These are phyloP conservation scores for Xestoiulus laeticollis DNA, from an alignment of 2,888 invertebrate species.

Conservation along the genomic window DNA sequence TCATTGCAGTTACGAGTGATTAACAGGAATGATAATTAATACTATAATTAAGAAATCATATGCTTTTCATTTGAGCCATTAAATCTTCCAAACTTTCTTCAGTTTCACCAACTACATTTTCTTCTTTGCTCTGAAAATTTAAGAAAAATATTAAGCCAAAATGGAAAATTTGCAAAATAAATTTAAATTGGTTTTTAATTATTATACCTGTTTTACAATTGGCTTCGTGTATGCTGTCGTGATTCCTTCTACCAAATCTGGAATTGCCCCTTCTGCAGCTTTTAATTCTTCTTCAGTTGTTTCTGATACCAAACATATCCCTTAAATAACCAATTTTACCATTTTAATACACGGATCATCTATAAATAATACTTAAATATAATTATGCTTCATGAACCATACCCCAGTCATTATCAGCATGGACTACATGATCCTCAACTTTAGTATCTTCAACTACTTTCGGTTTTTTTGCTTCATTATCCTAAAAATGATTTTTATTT, in stretches of 20 bases:
- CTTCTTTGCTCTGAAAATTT: constrained; percentile 42
- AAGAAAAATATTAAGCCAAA: background rate
- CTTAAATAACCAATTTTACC: constrained; percentile 58
- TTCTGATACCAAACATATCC: constrained; percentile 74
- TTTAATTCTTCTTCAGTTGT: constrained; percentile 65
- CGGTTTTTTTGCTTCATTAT: constrained; percentile 68
- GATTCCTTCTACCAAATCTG: constrained; percentile 69
- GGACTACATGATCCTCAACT: constrained; percentile 71
- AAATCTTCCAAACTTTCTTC: constrained; percentile 77
- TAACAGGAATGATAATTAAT: background rate
- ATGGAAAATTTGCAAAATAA: background rate
- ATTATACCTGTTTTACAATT: constrained; percentile 60
- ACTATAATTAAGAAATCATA: constrained; percentile 68
- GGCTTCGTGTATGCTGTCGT: constrained; percentile 77
- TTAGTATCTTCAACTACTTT: constrained; percentile 62
- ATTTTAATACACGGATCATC: background rate
- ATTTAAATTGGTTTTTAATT: background rate
- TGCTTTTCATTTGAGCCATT: constrained; percentile 90
- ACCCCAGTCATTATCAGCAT: constrained; percentile 94
- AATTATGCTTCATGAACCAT: constrained; percentile 60
- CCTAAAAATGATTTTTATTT: constrained; percentile 66
- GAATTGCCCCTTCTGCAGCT: constrained; percentile 62
- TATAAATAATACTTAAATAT: background rate
- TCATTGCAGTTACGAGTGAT: background rate
- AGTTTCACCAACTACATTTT: constrained; percentile 46